Evolutionary conservation across 2,113 vertebrate genomes (phyloP), one percentile per base, ranked within the genome.

Genomic region (Alethe castanea): DNA sequence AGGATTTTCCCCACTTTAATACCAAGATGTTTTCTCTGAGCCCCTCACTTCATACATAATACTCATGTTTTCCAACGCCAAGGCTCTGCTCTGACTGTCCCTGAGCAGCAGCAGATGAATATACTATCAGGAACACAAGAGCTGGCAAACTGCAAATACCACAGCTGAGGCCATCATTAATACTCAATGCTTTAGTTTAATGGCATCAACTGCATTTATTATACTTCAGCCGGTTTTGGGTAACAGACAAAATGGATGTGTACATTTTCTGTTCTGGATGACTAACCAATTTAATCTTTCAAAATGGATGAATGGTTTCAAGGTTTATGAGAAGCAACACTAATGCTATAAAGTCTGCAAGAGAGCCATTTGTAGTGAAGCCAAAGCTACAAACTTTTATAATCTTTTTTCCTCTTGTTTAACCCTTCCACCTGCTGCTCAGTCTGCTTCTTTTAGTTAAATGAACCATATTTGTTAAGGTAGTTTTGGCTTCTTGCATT

Each of bases 361-460:
- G 52, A 93, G 83, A 96, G 72, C 87, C 64, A 96, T 97, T 94
- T 97, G 94, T 95, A 96, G 95, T 92, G 86, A 90, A 87, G 93
- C 90, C 95, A 97, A 96, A 96, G 91, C 94, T 70, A 54, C 94
- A 95, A 86, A 95, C 92, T 94, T 94, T 66, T 93, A 91, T 95
- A 97, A 96, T 96, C 81, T 92, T 94, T 96, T 97, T 91, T 83
- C 88, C 93, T 96, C 97, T 94, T 94, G 90, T 96, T 94, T 97
- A 95, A 95, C 96, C 86, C 95, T 94, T 97, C 94, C 96, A 96
- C 95, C 96, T 95, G 88, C 95, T 96, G 92, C 89, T 96, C 82
- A 90, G 45, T 83, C 95, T 88, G 81, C 88, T 71, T 92, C 81
- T 89, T 71, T 73, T 29, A 95, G 92, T 71, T 81, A 82, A 97